Evolutionary conservation across 2,888 invertebrate species (phyloP).

Genomic region (Cheilosia variabilis): DNA sequence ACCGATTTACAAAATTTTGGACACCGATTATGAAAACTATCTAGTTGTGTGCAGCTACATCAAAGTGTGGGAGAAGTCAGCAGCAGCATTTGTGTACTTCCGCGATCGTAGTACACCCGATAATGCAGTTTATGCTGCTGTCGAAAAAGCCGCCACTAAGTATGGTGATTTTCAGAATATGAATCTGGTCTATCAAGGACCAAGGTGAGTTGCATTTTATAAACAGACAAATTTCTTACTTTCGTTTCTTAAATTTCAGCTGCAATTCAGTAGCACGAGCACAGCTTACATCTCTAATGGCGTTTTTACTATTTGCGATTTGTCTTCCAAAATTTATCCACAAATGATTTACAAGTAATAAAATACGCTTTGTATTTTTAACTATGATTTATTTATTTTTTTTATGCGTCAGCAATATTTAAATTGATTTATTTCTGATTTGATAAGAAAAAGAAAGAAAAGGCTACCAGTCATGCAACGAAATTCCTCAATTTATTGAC

Average conservation of each 20-base stretch:
- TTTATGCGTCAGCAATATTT: neutral
- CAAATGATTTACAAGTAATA: neutral
- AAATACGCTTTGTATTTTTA: neutral
- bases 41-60: slow-evolving; percentile 43
- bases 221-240: neutral
- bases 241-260: neutral
- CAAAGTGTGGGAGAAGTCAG: slow-evolving; percentile 20
- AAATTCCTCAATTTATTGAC: slow-evolving; percentile 22
- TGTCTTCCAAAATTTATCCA: neutral
- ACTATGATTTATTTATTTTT: neutral
- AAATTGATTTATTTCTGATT: slow-evolving; percentile 7
- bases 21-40: slow-evolving; percentile 46
- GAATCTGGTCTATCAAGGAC: slow-evolving; percentile 50
- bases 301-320: neutral
- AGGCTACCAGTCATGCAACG: neutral
- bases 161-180: slow-evolving; percentile 28
- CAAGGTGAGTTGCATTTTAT: neutral
- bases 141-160: slow-evolving; percentile 14
- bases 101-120: slow-evolving; percentile 22
- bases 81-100: slow-evolving; percentile 53
- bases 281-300: neutral
- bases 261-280: slow-evolving; percentile 7
- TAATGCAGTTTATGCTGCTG: neutral
- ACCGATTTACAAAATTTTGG: slow-evolving; percentile 41
- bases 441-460: neutral